Evolutionary conservation across 2,888 invertebrate species (phyloP).

Genomic region (Bimastos eiseni): DNA sequence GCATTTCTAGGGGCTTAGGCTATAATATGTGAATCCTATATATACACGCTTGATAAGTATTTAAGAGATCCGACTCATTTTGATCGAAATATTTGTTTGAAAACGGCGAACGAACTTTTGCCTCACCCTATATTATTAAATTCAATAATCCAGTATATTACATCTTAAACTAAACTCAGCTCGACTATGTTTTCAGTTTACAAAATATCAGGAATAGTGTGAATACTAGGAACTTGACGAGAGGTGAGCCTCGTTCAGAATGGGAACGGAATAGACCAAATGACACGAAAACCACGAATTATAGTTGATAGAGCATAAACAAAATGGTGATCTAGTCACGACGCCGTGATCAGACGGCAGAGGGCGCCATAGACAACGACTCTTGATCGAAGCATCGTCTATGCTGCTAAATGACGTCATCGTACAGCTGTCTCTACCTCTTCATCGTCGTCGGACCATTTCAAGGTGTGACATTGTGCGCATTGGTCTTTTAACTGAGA

Average conservation of each 20-base stretch:
- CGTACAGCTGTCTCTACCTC: background rate
- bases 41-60: too few relatives aligned
- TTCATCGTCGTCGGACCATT: background rate
- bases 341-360: background rate
- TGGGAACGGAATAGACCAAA: background rate
- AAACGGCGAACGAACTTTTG: too few relatives aligned
- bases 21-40: too few relatives aligned
- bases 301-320: background rate
- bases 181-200: too few relatives aligned
- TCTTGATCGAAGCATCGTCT: slow-evolving; percentile 1
- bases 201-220: too few relatives aligned
- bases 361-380: background rate
- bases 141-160: too few relatives aligned
- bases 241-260: background rate
- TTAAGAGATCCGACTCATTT: too few relatives aligned
- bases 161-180: too few relatives aligned
- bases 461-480: background rate
- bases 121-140: too few relatives aligned
- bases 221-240: too few relatives aligned
- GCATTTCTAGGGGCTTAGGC: too few relatives aligned
- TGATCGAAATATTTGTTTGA: too few relatives aligned
- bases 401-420: background rate
- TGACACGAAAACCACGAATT: slow-evolving; percentile 6
- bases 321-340: background rate
- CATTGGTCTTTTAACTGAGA: background rate